phyloP scores from a whole-genome alignment of 2,113 vertebrate genomes.

The Alligator mississippiensis region DNA sequence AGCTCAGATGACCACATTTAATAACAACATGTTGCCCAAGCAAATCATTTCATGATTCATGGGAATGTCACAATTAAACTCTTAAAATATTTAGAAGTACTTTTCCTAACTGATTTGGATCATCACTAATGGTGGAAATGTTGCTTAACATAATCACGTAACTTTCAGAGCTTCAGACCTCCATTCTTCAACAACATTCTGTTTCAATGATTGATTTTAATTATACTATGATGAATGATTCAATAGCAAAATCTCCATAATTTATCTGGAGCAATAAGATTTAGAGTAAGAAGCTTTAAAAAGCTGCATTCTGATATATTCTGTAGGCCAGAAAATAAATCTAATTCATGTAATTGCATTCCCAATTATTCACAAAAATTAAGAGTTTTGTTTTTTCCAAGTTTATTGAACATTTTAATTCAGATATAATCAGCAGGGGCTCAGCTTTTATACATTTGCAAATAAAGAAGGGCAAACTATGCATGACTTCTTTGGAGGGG shows the following conservation, averaged over 20 bases:
- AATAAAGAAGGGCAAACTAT: background rate
- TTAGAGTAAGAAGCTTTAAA: background rate
- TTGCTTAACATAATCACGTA: background rate
- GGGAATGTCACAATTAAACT: background rate
- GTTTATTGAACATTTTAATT: constrained; percentile 11
- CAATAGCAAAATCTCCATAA: background rate
- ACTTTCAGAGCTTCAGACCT: background rate
- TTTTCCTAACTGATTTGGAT: background rate
- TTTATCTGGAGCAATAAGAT: background rate
- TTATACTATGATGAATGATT: background rate
- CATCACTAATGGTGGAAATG: background rate
- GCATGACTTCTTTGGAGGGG: background rate
- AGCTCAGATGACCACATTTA: background rate
- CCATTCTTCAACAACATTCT: background rate
- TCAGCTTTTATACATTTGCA: background rate
- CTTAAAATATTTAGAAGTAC: background rate
- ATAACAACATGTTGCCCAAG: background rate
- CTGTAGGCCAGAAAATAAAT: background rate
- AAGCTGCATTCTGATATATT: background rate
- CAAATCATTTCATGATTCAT: background rate
- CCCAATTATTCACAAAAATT: constrained; percentile 2
- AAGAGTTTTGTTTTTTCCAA: background rate
- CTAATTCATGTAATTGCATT: background rate
- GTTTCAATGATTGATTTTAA: background rate
- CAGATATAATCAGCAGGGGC: background rate